phyloP scores from a whole-genome alignment of 2,113 vertebrate species.

The Scytalopus superciliaris region DNA sequence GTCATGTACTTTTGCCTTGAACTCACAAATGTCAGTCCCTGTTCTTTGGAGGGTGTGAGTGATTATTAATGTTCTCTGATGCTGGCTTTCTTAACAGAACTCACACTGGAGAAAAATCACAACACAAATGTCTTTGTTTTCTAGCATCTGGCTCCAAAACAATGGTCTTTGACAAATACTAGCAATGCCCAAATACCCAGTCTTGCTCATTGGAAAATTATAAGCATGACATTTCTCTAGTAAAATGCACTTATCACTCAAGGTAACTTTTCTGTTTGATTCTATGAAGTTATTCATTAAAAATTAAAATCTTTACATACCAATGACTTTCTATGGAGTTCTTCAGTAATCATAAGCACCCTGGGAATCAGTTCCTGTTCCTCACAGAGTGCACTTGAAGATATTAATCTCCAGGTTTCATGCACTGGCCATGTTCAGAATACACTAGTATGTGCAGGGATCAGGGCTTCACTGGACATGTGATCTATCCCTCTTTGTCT shows the following conservation, averaged over 20 bases:
- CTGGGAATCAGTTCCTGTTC: background rate
- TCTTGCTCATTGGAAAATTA: background rate
- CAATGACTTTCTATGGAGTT: background rate
- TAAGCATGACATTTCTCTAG: background rate
- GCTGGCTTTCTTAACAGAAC: constrained; percentile 15
- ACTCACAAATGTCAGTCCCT: background rate
- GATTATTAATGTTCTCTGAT: constrained; percentile 5
- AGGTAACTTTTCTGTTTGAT: background rate
- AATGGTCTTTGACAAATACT: background rate
- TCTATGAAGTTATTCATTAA: background rate
- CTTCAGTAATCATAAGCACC: background rate
- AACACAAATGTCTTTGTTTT: background rate
- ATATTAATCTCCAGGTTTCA: background rate
- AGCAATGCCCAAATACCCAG: background rate
- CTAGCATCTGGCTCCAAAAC: background rate
- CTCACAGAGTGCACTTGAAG: background rate
- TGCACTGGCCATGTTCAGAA: background rate
- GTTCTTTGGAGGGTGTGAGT: background rate
- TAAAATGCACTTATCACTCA: background rate
- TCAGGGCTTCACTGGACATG: accelerated
- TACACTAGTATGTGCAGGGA: background rate
- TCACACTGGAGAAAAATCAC: constrained; percentile 5
- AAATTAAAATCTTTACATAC: background rate
- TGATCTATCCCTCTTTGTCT: accelerated
- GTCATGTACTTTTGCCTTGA: background rate